Evolutionary conservation across 2,888 invertebrate species (phyloP), one percentile per base, ranked within the genome.

Genomic region (Thera obeliscata): DNA sequence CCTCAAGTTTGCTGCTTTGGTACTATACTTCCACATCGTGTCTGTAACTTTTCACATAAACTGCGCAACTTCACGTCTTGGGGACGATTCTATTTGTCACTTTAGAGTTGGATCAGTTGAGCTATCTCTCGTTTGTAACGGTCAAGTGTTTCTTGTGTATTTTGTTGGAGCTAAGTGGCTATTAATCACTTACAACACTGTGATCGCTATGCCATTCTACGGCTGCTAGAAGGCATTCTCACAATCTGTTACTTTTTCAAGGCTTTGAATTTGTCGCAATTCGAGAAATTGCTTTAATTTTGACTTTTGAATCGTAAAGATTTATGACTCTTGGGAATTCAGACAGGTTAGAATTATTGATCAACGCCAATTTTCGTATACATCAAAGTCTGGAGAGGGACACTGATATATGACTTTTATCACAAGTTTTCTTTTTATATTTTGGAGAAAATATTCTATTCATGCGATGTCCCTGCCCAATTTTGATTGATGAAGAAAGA

Each of bases 11-110:
- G 78, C 81, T 79, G 78, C 81, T 81, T n/a, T 81, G 80, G 83
- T 79, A 76, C 80, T 79, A 76, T 80, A 82, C 78, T 80, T 83
- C 82, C 82, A 79, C 85, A 79, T 82, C 83, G 81, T 84, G 86
- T 87, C 87, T 81, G 74, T 85, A 92, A 91, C 87, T 92, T 91
- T 90, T 86, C 90, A 87, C 91, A 90, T 91, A 90, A 92, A 90
- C 87, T 88, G 84, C 78, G 79, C 83, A 88, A 91, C 87, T 90
- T 90, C 83, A 84, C 85, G n/a, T n/a, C n/a, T n/a, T n/a, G n/a
- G n/a, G n/a, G n/a, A n/a, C n/a, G n/a, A n/a, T n/a, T n/a, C n/a
- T n/a, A n/a, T n/a, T n/a, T n/a, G n/a, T n/a, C n/a, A n/a, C n/a
- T n/a, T n/a, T n/a, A n/a, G n/a, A n/a, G n/a, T n/a, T n/a, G n/a